Conservation (phyloP, 2,888 invertebrate genomes). For the Leptopilina syphax region DNA sequence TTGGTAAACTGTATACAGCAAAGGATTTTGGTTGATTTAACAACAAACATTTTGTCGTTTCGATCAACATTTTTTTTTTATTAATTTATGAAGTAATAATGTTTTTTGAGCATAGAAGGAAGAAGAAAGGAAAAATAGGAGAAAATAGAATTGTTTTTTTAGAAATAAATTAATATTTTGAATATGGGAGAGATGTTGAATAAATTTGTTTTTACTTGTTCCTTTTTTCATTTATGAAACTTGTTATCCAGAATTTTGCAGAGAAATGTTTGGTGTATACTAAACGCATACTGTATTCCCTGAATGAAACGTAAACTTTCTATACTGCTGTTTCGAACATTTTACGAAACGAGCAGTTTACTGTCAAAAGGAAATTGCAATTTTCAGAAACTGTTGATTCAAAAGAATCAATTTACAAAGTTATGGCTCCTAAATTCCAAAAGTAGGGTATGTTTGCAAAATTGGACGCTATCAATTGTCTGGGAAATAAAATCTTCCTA, state of each 20-base stretch:
- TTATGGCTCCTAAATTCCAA: slow-evolving; percentile 8
- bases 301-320: slow-evolving; percentile 11
- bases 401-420: slow-evolving; percentile 11
- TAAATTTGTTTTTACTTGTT: neutral
- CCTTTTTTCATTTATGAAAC: too few species aligned
- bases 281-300: slow-evolving; percentile 5
- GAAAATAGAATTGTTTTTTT: too few species aligned
- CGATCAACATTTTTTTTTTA: too few species aligned
- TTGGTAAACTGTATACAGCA: too few species aligned
- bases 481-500: slow-evolving; percentile 1
- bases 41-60: too few species aligned
- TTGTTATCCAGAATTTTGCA: neutral
- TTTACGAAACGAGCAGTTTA: slow-evolving; percentile 13
- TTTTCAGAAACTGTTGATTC: slow-evolving; percentile 14
- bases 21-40: too few species aligned
- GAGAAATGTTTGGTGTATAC: neutral
- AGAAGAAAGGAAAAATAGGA: too few species aligned
- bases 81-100: too few species aligned
- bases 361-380: slow-evolving; percentile 11
- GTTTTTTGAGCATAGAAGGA: too few species aligned
- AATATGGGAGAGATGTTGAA: neutral
- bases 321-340: neutral
- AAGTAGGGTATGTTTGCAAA: slow-evolving; percentile 4
- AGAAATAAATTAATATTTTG: too few species aligned
- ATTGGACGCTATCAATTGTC: slow-evolving; percentile 8